Evolutionary conservation across 2,888 invertebrate species (phyloP).

Genomic region (Catonia carolina): DNA sequence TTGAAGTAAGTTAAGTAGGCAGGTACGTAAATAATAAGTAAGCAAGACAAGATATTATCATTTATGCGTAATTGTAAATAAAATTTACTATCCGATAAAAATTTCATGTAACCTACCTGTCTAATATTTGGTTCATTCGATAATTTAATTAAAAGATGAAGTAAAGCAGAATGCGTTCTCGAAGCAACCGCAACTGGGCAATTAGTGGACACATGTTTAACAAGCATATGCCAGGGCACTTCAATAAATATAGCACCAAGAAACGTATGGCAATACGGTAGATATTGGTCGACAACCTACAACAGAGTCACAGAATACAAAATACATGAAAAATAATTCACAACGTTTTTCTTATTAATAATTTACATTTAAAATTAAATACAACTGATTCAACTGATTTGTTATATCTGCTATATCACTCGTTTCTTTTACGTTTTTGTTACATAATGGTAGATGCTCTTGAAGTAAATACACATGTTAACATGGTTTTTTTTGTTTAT

Average conservation of each 20-base stretch:
- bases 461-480: too few relatives aligned
- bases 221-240: conserved; percentile 59
- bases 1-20: too few relatives aligned
- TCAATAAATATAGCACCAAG: conserved; percentile 62
- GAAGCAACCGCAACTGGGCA: conserved; percentile 42
- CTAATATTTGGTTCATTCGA: conserved; percentile 64
- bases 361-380: conserved; percentile 9
- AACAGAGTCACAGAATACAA: conserved; percentile 28
- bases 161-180: conserved; percentile 54
- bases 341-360: conserved; percentile 2
- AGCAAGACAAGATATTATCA: too few relatives aligned
- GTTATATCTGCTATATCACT: too few relatives aligned
- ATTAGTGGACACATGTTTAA: conserved; percentile 44
- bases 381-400: too few relatives aligned
- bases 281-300: conserved; percentile 54
- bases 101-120: too few relatives aligned
- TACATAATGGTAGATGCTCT: too few relatives aligned
- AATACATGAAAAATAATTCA: background rate
- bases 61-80: too few relatives aligned
- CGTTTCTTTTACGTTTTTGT: too few relatives aligned
- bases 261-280: conserved; percentile 64
- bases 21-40: too few relatives aligned
- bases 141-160: conserved; percentile 63
- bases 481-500: too few relatives aligned
- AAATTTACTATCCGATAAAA: too few relatives aligned